A percentile compares a stretch with the other conserved stretches of the same genome.
These are phyloP conservation scores for Thecophora atra DNA, from an alignment of 2,888 invertebrate genomes.

Conservation along the genomic window DNA sequence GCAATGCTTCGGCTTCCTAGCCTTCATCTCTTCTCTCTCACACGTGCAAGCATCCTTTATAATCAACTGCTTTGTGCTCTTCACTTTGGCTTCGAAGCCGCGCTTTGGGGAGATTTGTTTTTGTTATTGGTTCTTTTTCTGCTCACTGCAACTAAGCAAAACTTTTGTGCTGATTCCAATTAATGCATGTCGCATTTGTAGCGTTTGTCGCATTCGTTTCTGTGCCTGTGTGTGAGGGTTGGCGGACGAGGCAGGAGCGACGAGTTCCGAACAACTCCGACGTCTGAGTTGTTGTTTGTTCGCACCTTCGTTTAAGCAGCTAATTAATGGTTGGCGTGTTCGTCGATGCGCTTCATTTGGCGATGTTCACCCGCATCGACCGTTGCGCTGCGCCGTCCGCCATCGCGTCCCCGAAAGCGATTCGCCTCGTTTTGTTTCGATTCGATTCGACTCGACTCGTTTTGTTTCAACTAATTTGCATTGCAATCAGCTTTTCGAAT, in stretches of 20 bases:
- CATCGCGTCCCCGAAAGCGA: not conserved
- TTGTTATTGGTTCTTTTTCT: not conserved
- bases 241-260: not conserved
- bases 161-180: constrained; percentile 49
- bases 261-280: not conserved
- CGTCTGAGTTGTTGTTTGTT: constrained; percentile 41
- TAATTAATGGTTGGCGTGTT: constrained; percentile 51
- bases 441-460: not conserved
- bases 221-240: constrained; percentile 10
- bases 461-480: constrained; percentile 17
- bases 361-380: constrained; percentile 8
- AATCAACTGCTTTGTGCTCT: not conserved
- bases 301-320: constrained; percentile 49
- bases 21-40: too few relatives aligned
- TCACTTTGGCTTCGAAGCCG: not conserved
- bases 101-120: not conserved
- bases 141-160: constrained; percentile 28
- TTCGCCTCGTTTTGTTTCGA: not conserved
- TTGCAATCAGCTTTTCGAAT: constrained; percentile 12
- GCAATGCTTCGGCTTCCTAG: too few relatives aligned
- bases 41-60: not conserved
- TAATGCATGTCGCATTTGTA: constrained; percentile 50
- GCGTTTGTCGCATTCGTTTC: constrained; percentile 36
- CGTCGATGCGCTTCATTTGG: constrained; percentile 44
- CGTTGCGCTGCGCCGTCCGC: not conserved